Conservation (phyloP, 2,888 invertebrate species). For the Apotomis betuletana region DNA sequence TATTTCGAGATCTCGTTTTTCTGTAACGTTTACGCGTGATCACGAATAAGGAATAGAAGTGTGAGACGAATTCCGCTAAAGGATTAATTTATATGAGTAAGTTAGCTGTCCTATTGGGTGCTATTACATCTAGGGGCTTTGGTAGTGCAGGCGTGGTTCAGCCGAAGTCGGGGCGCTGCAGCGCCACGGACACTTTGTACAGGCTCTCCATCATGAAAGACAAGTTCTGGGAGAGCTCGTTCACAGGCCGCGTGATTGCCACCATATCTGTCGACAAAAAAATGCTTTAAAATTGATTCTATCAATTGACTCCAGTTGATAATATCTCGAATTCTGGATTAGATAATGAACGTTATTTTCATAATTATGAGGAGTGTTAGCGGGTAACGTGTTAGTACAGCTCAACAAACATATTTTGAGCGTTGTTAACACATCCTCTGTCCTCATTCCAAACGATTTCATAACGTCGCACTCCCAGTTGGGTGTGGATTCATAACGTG, state of each 20-base stretch:
- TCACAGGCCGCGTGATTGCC: slow-evolving; percentile 76
- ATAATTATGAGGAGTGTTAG: too few relatives aligned
- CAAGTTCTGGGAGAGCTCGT: slow-evolving; percentile 77
- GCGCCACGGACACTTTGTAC: slow-evolving; percentile 76
- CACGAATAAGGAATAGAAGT: slow-evolving; percentile 10
- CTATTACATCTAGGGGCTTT: slow-evolving; percentile 25
- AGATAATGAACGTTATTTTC: too few relatives aligned
- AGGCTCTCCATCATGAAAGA: slow-evolving; percentile 81
- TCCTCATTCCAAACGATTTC: too few relatives aligned
- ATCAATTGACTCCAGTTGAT: too few relatives aligned
- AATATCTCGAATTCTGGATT: too few relatives aligned
- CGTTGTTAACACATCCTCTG: too few relatives aligned
- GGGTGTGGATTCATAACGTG: too few relatives aligned
- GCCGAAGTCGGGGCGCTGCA: slow-evolving; percentile 67
- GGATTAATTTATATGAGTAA: background rate
- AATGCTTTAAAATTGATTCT: background rate
- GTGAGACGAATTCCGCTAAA: slow-evolving; percentile 19
- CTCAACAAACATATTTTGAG: too few relatives aligned
- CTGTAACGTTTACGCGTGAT: slow-evolving; percentile 4
- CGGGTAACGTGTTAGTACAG: too few relatives aligned
- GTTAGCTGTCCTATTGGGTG: slow-evolving; percentile 13
- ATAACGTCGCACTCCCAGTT: too few relatives aligned
- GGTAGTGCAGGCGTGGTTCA: slow-evolving; percentile 41
- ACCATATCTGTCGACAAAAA: slow-evolving; percentile 70
- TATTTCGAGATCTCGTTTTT: too few relatives aligned